phyloP scores from a whole-genome alignment of 2,797 vertebrate genomes.

The Arrhamphus sclerolepis region DNA sequence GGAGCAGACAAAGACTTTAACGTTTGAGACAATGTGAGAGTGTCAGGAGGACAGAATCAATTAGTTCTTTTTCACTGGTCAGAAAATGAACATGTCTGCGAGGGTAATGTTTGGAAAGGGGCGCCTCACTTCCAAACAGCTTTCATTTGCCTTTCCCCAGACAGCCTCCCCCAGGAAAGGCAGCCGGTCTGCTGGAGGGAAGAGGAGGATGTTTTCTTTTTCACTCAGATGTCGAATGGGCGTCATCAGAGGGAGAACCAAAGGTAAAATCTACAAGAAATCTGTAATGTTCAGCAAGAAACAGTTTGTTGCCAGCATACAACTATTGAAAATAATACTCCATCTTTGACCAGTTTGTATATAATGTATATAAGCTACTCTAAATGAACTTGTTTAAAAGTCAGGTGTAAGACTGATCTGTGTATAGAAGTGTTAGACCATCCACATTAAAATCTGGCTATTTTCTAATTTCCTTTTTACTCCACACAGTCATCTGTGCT shows the following conservation, averaged over 20 bases:
- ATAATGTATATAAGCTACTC: too few relatives aligned
- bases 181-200: slow-evolving; percentile 58
- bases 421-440: too few relatives aligned
- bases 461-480: too few relatives aligned
- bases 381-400: too few relatives aligned
- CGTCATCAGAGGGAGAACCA: slow-evolving; percentile 77
- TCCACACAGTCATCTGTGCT: neutral
- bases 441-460: neutral
- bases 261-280: slow-evolving; percentile 56
- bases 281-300: neutral
- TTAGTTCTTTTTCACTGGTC: slow-evolving; percentile 27
- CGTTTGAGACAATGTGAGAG: slow-evolving; percentile 25
- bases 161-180: slow-evolving; percentile 66
- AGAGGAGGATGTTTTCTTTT: slow-evolving; percentile 80
- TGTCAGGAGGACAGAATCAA: slow-evolving; percentile 23
- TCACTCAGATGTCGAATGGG: slow-evolving; percentile 81
- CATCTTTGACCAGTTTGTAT: neutral
- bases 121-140: slow-evolving; percentile 58
- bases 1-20: slow-evolving; percentile 30
- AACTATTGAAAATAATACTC: neutral
- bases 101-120: slow-evolving; percentile 64
- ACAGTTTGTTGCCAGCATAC: neutral
- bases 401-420: too few relatives aligned
- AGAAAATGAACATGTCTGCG: slow-evolving; percentile 67
- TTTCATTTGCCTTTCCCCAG: slow-evolving; percentile 61